These are phyloP conservation scores for Cyrtorhinus lividipennis DNA, from an alignment of 1,140 invertebrate genomes.

Conservation along the genomic window DNA sequence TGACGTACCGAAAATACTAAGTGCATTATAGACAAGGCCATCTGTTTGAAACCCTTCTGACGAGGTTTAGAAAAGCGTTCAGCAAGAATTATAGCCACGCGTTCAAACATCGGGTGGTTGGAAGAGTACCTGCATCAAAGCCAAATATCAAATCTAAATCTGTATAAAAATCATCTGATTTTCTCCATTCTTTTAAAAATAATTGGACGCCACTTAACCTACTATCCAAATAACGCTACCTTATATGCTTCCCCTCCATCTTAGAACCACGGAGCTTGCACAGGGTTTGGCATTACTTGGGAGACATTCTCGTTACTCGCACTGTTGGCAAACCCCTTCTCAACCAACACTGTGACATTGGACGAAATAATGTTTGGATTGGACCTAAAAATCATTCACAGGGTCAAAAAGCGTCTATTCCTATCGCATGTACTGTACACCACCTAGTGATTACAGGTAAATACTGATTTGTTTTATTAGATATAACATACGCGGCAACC, in stretches of 20 bases:
- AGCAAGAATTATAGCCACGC: conserved; percentile 33
- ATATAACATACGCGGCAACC: conserved; percentile 44
- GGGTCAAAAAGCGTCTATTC: no score
- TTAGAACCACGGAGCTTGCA: conserved; percentile 32
- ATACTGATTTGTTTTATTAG: no score
- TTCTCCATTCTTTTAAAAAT: no score
- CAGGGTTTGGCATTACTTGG: conserved; percentile 43
- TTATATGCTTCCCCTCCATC: conserved; percentile 24
- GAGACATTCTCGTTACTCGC: conserved; percentile 39
- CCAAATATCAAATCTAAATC: conserved; percentile 7
- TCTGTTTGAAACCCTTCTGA: conserved; percentile 38
- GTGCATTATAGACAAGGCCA: conserved; percentile 43
- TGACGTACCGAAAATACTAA: no score
- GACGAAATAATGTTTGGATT: conserved; percentile 38
- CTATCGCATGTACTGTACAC: no score
- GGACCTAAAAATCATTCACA: conserved; percentile 33
- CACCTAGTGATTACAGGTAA: no score
- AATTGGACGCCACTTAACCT: no score
- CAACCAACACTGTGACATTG: conserved; percentile 30
- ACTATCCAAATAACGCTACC: no score
- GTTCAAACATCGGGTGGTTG: conserved; percentile 40
- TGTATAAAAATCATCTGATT: no score
- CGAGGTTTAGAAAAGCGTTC: conserved; percentile 33
- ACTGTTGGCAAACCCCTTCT: conserved; percentile 27
- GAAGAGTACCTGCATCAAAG: conserved; percentile 32